phyloP scores from a whole-genome alignment of 2,113 vertebrate species.

The Zeus faber region DNA sequence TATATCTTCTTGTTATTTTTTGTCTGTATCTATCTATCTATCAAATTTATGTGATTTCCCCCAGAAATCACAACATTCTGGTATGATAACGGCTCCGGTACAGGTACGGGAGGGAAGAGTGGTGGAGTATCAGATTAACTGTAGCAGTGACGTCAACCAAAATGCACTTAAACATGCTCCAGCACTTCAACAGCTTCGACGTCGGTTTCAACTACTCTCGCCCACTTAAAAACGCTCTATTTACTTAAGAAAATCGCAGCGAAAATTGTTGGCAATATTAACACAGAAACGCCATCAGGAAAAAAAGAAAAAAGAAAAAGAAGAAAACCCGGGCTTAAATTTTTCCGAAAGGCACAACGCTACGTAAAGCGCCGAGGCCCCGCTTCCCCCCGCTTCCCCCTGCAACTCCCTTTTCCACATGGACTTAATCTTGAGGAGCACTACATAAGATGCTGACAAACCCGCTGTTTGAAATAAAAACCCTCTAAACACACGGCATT shows the following conservation, averaged over 20 bases:
- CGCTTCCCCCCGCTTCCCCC: background rate
- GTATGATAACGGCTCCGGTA: too few species aligned
- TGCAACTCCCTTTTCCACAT: conserved; percentile 36
- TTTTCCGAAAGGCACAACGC: conserved; percentile 43
- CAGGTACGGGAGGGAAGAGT: too few species aligned
- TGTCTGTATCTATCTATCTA: too few species aligned
- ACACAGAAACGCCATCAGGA: conserved; percentile 65
- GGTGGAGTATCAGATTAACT: too few species aligned
- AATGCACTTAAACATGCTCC: too few species aligned
- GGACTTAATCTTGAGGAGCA: conserved; percentile 50
- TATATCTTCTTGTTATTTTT: too few species aligned
- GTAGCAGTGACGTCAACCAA: too few species aligned
- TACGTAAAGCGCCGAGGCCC: conserved; percentile 33
- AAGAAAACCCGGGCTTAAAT: conserved; percentile 50
- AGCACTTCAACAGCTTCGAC: too few species aligned
- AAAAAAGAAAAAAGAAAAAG: too few species aligned
- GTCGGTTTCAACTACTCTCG: too few species aligned
- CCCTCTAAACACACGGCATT: conserved; percentile 79
- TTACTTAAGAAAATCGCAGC: conserved; percentile 46
- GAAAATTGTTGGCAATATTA: conserved; percentile 47
- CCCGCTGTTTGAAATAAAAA: conserved; percentile 68
- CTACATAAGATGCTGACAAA: conserved; percentile 66
- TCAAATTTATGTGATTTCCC: too few species aligned
- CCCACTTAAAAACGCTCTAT: conserved; percentile 45
- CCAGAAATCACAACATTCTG: too few species aligned